Conservation (phyloP, 2,888 invertebrate genomes). For the Ecliptopera silaceata region DNA sequence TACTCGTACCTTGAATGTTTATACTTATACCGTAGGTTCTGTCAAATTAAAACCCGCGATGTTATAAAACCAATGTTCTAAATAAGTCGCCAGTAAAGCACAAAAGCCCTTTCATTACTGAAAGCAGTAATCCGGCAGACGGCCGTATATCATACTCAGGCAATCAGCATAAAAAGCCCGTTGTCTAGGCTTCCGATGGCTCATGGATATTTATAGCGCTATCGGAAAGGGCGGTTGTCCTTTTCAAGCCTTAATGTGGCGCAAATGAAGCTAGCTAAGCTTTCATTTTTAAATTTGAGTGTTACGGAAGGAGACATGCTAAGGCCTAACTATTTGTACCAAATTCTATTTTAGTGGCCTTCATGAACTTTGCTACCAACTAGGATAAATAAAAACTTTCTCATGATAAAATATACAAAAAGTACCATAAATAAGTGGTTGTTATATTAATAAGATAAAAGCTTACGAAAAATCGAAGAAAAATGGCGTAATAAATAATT, state of each 20-base stretch:
- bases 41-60: no score
- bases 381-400: not conserved
- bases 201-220: slow-evolving; percentile 25
- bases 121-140: slow-evolving; percentile 15
- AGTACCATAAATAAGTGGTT: not conserved
- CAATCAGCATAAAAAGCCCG: slow-evolving; percentile 30
- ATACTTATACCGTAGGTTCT: no score
- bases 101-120: slow-evolving; percentile 25
- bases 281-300: not conserved
- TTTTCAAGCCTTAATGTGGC: slow-evolving; percentile 8
- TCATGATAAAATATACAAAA: not conserved
- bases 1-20: no score
- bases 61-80: no score
- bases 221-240: slow-evolving; percentile 5
- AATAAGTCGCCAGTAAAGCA: not conserved
- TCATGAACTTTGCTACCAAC: no score
- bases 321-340: no score
- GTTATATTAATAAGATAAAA: not conserved
- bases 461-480: not conserved
- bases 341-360: no score
- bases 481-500: not conserved
- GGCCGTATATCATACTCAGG: slow-evolving; percentile 20
- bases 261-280: not conserved
- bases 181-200: slow-evolving; percentile 22
- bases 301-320: no score